Evolutionary conservation across 2,113 vertebrate genomes (phyloP).

Genomic region (Smithornis capensis): DNA sequence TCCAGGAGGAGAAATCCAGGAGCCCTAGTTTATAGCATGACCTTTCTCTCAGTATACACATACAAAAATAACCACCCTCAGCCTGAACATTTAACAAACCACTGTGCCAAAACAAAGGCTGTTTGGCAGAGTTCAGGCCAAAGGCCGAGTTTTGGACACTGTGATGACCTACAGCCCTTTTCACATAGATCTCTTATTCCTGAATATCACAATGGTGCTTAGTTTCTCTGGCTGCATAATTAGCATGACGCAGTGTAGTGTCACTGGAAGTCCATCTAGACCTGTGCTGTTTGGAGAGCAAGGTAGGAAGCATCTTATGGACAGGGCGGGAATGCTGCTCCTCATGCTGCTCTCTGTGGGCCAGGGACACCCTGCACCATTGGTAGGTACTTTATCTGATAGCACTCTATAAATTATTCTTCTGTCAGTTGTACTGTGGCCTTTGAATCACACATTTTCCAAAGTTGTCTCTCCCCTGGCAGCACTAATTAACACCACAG

Average conservation of each 20-base stretch:
- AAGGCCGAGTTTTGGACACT: background rate
- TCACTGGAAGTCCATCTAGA: background rate
- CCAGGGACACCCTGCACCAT: background rate
- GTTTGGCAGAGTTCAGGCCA: background rate
- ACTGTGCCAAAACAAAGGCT: rapidly evolving
- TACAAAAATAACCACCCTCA: background rate
- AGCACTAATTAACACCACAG: background rate
- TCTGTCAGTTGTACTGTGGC: background rate
- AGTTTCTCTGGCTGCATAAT: background rate
- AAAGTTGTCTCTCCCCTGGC: background rate
- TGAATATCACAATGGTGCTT: background rate
- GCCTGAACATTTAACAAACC: background rate
- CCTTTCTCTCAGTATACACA: background rate
- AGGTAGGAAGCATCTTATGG: background rate
- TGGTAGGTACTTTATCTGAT: rapidly evolving
- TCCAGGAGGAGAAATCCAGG: background rate
- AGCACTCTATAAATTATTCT: background rate
- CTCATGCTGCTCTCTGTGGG: rapidly evolving
- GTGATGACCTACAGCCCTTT: background rate
- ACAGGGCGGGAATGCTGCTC: background rate
- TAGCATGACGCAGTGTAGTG: rapidly evolving
- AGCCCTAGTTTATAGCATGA: background rate
- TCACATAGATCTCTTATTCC: background rate
- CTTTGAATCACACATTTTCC: background rate
- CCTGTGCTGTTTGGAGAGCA: background rate